A percentile compares a stretch with the other conserved stretches of the same genome.
phyloP scores from a whole-genome alignment of 1,140 invertebrate genomes.

The Ridgeia piscesae region DNA sequence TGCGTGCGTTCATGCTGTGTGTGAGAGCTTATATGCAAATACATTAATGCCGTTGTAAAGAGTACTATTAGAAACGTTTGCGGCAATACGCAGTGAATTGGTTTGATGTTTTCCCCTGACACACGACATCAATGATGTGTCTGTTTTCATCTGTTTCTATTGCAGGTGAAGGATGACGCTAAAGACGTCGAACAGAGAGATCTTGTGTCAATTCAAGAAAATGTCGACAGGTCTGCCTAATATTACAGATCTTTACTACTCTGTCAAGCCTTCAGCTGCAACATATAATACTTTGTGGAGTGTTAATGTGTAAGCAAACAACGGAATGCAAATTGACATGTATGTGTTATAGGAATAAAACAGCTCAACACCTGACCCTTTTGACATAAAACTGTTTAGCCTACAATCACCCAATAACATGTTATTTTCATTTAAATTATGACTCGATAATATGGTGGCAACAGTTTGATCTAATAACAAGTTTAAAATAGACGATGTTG shows the following conservation, averaged over 20 bases:
- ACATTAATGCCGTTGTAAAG: not conserved
- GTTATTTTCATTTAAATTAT: not conserved
- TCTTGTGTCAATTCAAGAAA: slow-evolving; percentile 83
- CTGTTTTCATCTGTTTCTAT: not conserved
- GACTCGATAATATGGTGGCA: not conserved
- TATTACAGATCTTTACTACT: not conserved
- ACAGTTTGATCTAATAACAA: not conserved
- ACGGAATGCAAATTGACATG: not conserved
- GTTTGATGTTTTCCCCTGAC: not conserved
- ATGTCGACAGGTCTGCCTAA: slow-evolving; percentile 70
- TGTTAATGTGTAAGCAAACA: no score
- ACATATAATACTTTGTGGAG: no score
- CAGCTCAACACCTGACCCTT: not conserved
- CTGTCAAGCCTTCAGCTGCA: no score
- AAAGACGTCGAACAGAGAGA: slow-evolving; percentile 85
- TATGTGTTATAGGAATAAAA: not conserved
- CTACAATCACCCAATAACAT: not conserved
- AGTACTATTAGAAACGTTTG: not conserved
- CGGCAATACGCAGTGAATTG: not conserved
- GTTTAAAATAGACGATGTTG: not conserved
- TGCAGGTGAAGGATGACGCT: slow-evolving; percentile 75
- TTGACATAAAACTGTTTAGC: not conserved
- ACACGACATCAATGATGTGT: not conserved
- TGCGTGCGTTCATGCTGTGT: not conserved
- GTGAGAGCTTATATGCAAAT: not conserved